phyloP scores from a whole-genome alignment of 1,140 invertebrate genomes.

The Drosophila novamexicana region DNA sequence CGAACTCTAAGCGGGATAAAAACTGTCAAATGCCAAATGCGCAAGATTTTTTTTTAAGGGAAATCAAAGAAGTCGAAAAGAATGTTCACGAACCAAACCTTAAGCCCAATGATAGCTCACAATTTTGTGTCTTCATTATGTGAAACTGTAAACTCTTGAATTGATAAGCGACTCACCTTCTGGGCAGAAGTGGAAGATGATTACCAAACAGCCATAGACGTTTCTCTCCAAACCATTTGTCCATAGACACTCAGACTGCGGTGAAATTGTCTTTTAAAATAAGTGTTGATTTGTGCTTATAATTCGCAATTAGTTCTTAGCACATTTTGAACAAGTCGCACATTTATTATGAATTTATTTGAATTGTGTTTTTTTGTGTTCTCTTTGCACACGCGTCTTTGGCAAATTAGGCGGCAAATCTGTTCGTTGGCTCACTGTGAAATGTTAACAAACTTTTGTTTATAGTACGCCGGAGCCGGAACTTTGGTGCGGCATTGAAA shows the following conservation, averaged over 20 bases:
- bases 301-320: slow-evolving; percentile 10
- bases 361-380: slow-evolving; percentile 10
- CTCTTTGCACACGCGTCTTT: slow-evolving; percentile 51
- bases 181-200: slow-evolving; percentile 91
- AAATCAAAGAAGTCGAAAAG: no score
- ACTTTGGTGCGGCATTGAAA: slow-evolving; percentile 75
- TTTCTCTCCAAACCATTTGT: slow-evolving; percentile 95
- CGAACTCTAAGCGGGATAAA: no score
- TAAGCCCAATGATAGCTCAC: no score
- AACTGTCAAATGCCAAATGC: no score
- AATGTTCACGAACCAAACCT: no score
- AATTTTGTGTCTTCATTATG: no score
- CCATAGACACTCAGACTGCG: slow-evolving; percentile 86
- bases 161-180: slow-evolving; percentile 86
- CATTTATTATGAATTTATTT: slow-evolving; percentile 1
- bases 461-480: slow-evolving; percentile 63
- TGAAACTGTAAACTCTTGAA: neutral
- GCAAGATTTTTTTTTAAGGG: no score
- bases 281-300: slow-evolving; percentile 1
- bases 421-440: slow-evolving; percentile 58
- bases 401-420: slow-evolving; percentile 49
- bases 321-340: slow-evolving; percentile 30
- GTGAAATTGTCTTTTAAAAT: slow-evolving; percentile 27
- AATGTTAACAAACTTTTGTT: slow-evolving; percentile 76
- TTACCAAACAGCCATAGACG: slow-evolving; percentile 94